Evolutionary conservation across 2,888 invertebrate species (phyloP).

Genomic region (Sarcophaga subvicina): DNA sequence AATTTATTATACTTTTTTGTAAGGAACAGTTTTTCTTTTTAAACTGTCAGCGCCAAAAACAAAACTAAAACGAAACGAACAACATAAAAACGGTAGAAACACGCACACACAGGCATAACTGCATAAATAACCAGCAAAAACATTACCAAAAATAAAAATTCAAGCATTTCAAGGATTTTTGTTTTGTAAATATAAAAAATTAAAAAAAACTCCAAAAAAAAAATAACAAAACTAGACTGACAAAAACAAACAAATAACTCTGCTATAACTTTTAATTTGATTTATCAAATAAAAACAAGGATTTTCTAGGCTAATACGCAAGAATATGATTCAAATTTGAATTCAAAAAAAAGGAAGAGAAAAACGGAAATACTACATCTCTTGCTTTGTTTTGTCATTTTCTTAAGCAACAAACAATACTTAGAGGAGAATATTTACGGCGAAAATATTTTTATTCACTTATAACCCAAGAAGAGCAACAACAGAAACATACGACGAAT

Average conservation of each 20-base stretch:
- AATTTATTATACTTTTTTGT: constrained; percentile 45
- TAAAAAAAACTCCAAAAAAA: background rate
- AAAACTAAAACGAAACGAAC: constrained; percentile 34
- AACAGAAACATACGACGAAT: constrained; percentile 10
- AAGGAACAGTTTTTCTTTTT: constrained; percentile 41
- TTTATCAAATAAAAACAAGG: constrained; percentile 38
- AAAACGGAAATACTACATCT: background rate
- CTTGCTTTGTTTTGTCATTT: background rate
- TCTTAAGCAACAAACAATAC: constrained; percentile 1
- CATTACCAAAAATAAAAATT: background rate
- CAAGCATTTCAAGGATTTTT: background rate
- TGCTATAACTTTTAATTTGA: constrained; percentile 52
- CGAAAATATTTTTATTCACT: constrained; percentile 42
- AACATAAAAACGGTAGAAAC: constrained; percentile 31
- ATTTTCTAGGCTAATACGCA: constrained; percentile 39
- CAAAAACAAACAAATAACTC: constrained; percentile 45
- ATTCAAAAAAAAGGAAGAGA: constrained; percentile 26
- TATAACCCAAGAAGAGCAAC: background rate
- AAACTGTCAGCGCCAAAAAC: constrained; percentile 22
- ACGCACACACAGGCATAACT: constrained; percentile 56
- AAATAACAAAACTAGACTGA: constrained; percentile 48
- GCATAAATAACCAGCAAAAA: constrained; percentile 2
- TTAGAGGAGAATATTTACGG: constrained; percentile 32
- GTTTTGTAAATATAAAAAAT: background rate
- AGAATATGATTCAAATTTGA: constrained; percentile 19